Evolutionary conservation across 2,113 vertebrate genomes (phyloP), one percentile per base, ranked within the genome.

Genomic region (Australoheros scitulus): DNA sequence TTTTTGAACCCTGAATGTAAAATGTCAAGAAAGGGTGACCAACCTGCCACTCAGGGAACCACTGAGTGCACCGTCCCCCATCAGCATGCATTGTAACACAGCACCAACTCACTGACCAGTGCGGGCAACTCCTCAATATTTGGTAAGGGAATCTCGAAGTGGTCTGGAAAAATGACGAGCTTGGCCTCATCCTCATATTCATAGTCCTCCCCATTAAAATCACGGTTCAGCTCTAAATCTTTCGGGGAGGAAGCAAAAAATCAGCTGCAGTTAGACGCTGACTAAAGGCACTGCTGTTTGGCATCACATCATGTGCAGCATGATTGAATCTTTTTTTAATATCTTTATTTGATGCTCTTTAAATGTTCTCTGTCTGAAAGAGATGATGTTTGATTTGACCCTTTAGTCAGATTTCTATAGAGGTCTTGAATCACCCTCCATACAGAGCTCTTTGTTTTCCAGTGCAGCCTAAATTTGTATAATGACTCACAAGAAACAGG

Each of bases 91-190:
- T 41, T 61, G 57, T 86, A 87, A 86, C 88, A 87, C 83, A 93
- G 59, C 83, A 86, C 55, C 91, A 77, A 93, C 87, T 95, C 95
- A 99, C 98, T 98, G 93, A 99, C 98, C 98, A 99, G 95, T 57
- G 98, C 98, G 24, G 98, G 98, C 63, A 99, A 93, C 93, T 99
- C 98, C 94, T 99, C 98, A 94, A 99, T 99, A 93, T 99, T 99
- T 87, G 98, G 98, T 90, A 99, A 96, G 57, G 97, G 95, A 93
- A 99, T 99, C 96, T 99, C 98, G 94, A 96, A 99, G 96, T 99
- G 98, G 96, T 99, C 98, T 94, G 98, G 98, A 94, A 99, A 99
- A 96, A 99, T 96, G 92, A 99, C 95, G 17, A 99, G 97, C 94
- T 99, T 99, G 94, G 97, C 98, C 96, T 99, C 98, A 36, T 99